These are phyloP conservation scores for Mormyrops boulengeri DNA, from an alignment of 2,797 vertebrate genomes.

Conservation along the genomic window DNA sequence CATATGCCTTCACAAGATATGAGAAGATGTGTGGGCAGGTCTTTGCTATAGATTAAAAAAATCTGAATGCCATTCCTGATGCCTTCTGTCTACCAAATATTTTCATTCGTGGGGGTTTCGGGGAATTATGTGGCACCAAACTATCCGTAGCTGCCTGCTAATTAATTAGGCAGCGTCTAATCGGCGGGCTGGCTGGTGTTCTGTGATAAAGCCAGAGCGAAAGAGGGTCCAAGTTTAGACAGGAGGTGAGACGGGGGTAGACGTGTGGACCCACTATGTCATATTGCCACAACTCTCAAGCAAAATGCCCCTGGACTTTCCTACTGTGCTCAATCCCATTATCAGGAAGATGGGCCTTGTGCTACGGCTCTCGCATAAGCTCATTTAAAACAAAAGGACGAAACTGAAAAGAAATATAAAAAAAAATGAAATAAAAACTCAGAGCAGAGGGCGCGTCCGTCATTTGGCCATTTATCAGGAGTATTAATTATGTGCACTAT, in stretches of 20 bases:
- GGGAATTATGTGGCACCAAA: slow-evolving; percentile 27
- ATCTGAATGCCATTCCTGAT: slow-evolving; percentile 15
- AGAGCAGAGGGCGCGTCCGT: slow-evolving; percentile 25
- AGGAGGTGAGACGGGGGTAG: slow-evolving; percentile 26
- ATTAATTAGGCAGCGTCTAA: slow-evolving; percentile 60
- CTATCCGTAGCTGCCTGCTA: slow-evolving; percentile 57
- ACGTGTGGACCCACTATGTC: slow-evolving; percentile 6
- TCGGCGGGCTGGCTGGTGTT: slow-evolving; percentile 56
- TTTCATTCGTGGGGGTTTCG: slow-evolving; percentile 28
- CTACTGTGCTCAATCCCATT: slow-evolving; percentile 36
- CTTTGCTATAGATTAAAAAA: background rate
- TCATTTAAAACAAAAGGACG: slow-evolving; percentile 22
- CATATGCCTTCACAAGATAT: background rate
- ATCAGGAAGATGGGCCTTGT: slow-evolving; percentile 34
- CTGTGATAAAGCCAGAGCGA: slow-evolving; percentile 63
- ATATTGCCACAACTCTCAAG: background rate
- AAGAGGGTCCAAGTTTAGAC: slow-evolving; percentile 49
- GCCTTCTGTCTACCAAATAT: slow-evolving; percentile 45
- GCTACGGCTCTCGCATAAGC: slow-evolving; percentile 23
- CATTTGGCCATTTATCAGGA: slow-evolving; percentile 56
- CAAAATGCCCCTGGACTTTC: background rate
- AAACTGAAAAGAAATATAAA: slow-evolving; percentile 19
- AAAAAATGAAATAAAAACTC: slow-evolving; percentile 38
- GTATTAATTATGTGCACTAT: slow-evolving; percentile 70
- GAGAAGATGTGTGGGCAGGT: background rate